Percentiles rank a stretch among this genome's conserved stretches.
These are phyloP conservation scores for Lycocorax pyrrhopterus DNA, from an alignment of 2,113 vertebrate genomes.

Conservation along the genomic window DNA sequence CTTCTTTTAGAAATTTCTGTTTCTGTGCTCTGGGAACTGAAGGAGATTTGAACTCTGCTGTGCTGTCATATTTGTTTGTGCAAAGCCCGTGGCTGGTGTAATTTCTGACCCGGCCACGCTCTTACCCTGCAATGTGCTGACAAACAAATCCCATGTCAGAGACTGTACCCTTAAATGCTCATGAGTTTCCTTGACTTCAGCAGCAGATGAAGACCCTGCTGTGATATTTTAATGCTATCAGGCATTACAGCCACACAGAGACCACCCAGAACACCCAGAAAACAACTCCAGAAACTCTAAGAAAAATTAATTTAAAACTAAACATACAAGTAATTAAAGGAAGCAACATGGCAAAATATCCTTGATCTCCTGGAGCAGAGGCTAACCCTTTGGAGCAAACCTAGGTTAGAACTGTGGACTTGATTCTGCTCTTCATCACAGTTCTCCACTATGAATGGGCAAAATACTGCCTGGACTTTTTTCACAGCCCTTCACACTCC, in stretches of 20 bases:
- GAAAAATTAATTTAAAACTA: neutral
- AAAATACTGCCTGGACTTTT: neutral
- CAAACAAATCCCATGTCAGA: neutral
- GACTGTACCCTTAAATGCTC: neutral
- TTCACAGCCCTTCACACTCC: neutral
- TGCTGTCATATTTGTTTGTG: neutral
- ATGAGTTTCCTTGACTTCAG: neutral
- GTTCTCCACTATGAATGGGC: neutral
- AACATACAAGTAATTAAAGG: neutral
- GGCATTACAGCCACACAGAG: neutral
- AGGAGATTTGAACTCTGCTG: neutral
- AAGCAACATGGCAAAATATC: neutral
- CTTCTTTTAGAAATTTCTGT: neutral
- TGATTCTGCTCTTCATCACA: neutral
- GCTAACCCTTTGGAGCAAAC: neutral
- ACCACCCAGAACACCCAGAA: neutral
- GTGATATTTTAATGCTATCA: neutral
- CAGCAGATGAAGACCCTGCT: neutral
- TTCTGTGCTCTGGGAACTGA: neutral
- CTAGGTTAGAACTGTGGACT: neutral
- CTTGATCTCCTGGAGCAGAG: neutral
- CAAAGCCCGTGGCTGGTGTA: accelerated
- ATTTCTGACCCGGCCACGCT: neutral
- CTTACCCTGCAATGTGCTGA: neutral
- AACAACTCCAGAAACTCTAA: neutral